Percentiles rank a stretch among this genome's conserved stretches.
phyloP scores from a whole-genome alignment of 1,140 invertebrate genomes.

The Meloidogyne floridensis region DNA sequence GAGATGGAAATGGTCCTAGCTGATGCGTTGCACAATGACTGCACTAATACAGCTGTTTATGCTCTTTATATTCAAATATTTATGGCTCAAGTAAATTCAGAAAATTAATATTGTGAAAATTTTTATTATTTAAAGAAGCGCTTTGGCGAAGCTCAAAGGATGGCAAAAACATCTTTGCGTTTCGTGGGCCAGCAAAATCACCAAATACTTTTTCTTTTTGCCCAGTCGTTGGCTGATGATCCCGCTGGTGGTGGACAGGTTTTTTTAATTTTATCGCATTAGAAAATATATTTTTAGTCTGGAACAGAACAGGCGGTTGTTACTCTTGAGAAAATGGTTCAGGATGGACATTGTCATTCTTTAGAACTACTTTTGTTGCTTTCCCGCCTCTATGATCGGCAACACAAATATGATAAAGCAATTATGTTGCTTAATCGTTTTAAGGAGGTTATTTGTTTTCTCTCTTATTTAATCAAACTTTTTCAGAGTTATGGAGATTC shows the following conservation, averaged over 20 bases:
- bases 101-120: neutral
- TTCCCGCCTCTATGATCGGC: constrained; percentile 18
- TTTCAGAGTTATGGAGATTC: constrained; percentile 21
- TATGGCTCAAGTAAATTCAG: constrained; percentile 4
- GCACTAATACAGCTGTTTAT: constrained; percentile 12
- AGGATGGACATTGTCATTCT: constrained; percentile 9
- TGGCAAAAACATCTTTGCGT: constrained; percentile 20
- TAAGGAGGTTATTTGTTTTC: constrained; percentile 14
- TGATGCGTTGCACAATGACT: constrained; percentile 17
- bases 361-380: constrained; percentile 13
- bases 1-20: constrained; percentile 18
- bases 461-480: neutral
- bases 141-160: constrained; percentile 16
- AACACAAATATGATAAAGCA: constrained; percentile 22
- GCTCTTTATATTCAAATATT: constrained; percentile 12
- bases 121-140: constrained; percentile 16
- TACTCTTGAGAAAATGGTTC: constrained; percentile 17
- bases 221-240: constrained; percentile 22
- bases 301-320: constrained; percentile 20
- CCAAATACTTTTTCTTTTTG: constrained; percentile 17
- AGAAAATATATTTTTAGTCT: neutral
- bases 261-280: neutral
- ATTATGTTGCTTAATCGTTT: constrained; percentile 23
- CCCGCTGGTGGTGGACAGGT: neutral
- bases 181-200: constrained; percentile 19